These are phyloP conservation scores for Rhincodon typus DNA, from an alignment of 2,797 vertebrate species.

Conservation along the genomic window DNA sequence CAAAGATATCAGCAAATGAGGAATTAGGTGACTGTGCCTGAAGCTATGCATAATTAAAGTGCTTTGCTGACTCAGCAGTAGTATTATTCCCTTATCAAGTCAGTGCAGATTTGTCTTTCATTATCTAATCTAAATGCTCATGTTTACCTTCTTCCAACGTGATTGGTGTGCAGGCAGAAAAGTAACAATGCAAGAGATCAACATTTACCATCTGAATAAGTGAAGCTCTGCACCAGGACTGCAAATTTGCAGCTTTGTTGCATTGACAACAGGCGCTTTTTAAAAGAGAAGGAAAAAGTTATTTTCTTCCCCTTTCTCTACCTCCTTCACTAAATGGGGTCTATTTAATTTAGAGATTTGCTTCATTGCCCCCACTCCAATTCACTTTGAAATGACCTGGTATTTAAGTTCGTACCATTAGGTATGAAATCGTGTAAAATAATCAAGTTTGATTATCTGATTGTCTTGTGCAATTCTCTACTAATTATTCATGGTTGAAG, in stretches of 20 bases:
- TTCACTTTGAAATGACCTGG: neutral
- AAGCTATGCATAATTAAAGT: conserved; percentile 1
- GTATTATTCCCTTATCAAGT: conserved; percentile 7
- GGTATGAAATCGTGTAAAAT: neutral
- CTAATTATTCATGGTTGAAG: neutral
- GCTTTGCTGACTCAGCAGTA: neutral
- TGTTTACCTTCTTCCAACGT: neutral
- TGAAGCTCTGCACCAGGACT: neutral
- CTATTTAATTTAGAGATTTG: neutral
- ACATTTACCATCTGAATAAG: neutral
- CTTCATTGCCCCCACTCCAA: too few relatives aligned
- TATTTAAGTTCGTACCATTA: neutral
- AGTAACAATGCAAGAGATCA: neutral
- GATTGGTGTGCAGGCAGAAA: neutral
- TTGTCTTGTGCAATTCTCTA: neutral
- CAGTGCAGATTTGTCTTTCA: neutral
- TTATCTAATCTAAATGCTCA: conserved; percentile 9
- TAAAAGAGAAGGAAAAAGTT: neutral
- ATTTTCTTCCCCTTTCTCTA: neutral
- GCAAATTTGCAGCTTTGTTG: neutral
- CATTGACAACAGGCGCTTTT: neutral
- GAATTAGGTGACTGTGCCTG: neutral
- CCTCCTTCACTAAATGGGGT: neutral
- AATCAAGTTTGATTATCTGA: neutral
- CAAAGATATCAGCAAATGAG: conserved; percentile 2